A percentile compares a stretch with the other conserved stretches of the same genome.
These are phyloP conservation scores for Paramuricea clavata DNA, from an alignment of 92 coral and sea anemone genomes.

Conservation along the genomic window DNA sequence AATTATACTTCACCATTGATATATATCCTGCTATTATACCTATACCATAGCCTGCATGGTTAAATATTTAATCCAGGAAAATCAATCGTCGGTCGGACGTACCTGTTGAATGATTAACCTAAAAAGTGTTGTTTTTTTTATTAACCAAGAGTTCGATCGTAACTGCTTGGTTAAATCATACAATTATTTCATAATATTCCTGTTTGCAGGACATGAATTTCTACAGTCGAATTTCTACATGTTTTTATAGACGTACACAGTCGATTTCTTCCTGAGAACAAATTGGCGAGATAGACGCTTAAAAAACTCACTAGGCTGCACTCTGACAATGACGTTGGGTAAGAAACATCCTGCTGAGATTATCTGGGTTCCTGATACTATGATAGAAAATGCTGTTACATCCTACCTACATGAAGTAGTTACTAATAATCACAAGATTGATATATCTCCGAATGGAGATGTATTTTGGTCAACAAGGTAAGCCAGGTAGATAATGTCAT, in stretches of 20 bases:
- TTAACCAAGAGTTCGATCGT: too few relatives aligned
- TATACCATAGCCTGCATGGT: too few relatives aligned
- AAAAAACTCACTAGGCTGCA: conserved; percentile 67
- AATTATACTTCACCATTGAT: too few relatives aligned
- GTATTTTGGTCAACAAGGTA: conserved; percentile 91
- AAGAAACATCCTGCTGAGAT: conserved; percentile 91
- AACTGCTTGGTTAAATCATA: too few relatives aligned
- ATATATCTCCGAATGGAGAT: conserved; percentile 77
- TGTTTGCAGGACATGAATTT: too few relatives aligned
- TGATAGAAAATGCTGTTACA: conserved; percentile 78
- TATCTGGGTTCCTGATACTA: conserved; percentile 93
- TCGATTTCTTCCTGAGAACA: conserved; percentile 90
- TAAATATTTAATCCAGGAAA: too few relatives aligned
- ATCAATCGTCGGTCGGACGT: too few relatives aligned
- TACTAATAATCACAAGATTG: conserved; percentile 84
- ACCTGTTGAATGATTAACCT: too few relatives aligned
- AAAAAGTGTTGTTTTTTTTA: too few relatives aligned
- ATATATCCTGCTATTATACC: too few relatives aligned
- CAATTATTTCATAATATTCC: too few relatives aligned
- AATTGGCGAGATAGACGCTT: conserved; percentile 83
- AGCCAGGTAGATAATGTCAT: too few relatives aligned
- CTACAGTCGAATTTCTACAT: background rate
- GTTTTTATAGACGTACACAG: conserved; percentile 74
- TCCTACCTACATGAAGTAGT: conserved; percentile 76
- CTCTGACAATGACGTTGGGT: conserved; percentile 79